A percentile compares a stretch with the other conserved stretches of the same genome.
phyloP scores from a whole-genome alignment of 2,888 invertebrate genomes.

The Rotaria macrura region DNA sequence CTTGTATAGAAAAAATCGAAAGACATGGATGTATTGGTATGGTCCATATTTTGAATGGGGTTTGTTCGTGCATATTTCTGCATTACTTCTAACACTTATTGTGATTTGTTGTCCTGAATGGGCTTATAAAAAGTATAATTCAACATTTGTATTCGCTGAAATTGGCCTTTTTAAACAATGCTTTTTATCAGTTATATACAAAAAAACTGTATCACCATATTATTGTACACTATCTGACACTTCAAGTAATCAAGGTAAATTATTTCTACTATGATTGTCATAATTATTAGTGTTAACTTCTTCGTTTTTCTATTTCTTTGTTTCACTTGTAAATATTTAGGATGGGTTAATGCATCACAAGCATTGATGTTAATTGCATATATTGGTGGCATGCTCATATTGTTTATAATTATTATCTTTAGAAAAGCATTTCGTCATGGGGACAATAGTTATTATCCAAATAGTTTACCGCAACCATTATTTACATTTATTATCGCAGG shows the following conservation, averaged over 20 bases:
- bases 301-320: not conserved
- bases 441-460: not conserved
- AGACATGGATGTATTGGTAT: not conserved
- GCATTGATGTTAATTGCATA: not conserved
- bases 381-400: not conserved
- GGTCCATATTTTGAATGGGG: not conserved
- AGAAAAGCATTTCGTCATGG: conserved; percentile 10
- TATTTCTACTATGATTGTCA: no score
- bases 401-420: not conserved
- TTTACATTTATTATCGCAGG: conserved; percentile 9
- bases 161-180: conserved; percentile 16
- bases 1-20: not conserved
- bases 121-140: not conserved
- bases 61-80: not conserved
- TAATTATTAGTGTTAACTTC: not conserved
- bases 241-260: not conserved
- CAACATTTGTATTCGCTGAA: not conserved
- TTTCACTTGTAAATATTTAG: not conserved
- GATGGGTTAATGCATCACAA: conserved; percentile 14
- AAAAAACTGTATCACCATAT: not conserved
- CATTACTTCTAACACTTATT: not conserved
- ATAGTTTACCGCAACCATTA: not conserved
- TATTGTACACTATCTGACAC: not conserved
- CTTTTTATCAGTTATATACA: not conserved
- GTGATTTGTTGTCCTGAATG: conserved; percentile 12